Evolutionary conservation across 2,888 invertebrate species (phyloP).

Genomic region (Calameuta filiformis): DNA sequence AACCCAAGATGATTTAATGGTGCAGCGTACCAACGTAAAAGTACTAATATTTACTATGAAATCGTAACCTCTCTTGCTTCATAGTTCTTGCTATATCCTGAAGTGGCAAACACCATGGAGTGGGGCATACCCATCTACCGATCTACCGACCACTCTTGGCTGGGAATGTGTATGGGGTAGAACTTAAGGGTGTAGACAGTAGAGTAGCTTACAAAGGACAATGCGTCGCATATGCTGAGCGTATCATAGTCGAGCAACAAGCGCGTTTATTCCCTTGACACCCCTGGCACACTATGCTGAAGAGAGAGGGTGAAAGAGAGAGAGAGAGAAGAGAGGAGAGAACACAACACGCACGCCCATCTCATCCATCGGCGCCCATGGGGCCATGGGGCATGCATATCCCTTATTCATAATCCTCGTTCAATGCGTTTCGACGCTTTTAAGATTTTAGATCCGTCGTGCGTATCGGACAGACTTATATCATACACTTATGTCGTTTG

Average conservation of each 20-base stretch:
- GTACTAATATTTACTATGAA: not conserved
- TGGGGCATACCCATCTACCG: not conserved
- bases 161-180: not conserved
- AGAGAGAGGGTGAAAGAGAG: not conserved
- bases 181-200: not conserved
- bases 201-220: conserved; percentile 31
- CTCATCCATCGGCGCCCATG: conserved; percentile 50
- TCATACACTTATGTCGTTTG: not conserved
- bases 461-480: conserved; percentile 1
- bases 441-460: conserved; percentile 37
- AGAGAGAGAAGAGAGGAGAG: not conserved
- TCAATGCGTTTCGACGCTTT: conserved; percentile 60
- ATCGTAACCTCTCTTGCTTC: not conserved
- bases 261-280: conserved; percentile 53
- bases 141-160: not conserved
- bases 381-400: conserved; percentile 39
- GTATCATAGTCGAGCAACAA: conserved; percentile 54
- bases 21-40: not conserved
- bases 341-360: conserved; percentile 21
- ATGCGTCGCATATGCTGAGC: conserved; percentile 54
- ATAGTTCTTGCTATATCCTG: not conserved
- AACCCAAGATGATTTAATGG: not conserved
- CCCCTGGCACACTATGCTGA: not conserved
- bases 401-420: conserved; percentile 60
- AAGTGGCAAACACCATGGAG: not conserved